Conservation (phyloP, 2,797 vertebrate species). For the Rhinophrynus dorsalis region DNA sequence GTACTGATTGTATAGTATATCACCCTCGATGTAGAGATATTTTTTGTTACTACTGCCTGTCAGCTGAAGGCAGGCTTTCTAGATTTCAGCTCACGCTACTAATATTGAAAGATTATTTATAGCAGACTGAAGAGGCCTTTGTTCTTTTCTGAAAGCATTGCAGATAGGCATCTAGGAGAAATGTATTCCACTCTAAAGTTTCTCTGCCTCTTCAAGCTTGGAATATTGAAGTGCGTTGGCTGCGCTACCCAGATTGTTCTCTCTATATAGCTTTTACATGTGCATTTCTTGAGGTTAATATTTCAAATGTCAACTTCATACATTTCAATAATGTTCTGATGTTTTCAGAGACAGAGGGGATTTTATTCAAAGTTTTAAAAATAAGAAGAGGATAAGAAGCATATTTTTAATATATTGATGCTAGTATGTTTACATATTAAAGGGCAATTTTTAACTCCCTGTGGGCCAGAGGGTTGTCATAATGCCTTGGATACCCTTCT, state of each 20-base stretch:
- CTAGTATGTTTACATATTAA: too few species aligned
- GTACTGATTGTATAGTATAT: constrained; percentile 10
- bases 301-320: background rate
- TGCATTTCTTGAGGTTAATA: constrained; percentile 4
- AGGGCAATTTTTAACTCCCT: too few species aligned
- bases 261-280: constrained; percentile 14
- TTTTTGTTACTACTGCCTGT: constrained; percentile 14
- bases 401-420: too few species aligned
- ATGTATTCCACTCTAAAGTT: constrained; percentile 50
- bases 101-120: constrained; percentile 62
- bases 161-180: constrained; percentile 60
- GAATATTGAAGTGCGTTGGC: constrained; percentile 9
- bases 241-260: background rate
- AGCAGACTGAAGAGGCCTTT: constrained; percentile 65
- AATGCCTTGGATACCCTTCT: too few species aligned
- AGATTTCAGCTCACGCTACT: constrained; percentile 39
- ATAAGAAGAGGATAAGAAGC: too few species aligned
- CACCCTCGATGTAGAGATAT: constrained; percentile 3
- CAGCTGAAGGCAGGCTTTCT: constrained; percentile 11
- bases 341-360: too few species aligned
- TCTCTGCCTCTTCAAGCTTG: constrained; percentile 51
- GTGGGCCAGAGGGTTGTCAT: too few species aligned
- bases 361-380: too few species aligned
- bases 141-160: constrained; percentile 62
- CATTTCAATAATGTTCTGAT: background rate